Percentiles rank a stretch among this genome's conserved stretches.
Evolutionary conservation across 2,113 vertebrate genomes (phyloP).

Genomic region (Psilopsiagon aymara): DNA sequence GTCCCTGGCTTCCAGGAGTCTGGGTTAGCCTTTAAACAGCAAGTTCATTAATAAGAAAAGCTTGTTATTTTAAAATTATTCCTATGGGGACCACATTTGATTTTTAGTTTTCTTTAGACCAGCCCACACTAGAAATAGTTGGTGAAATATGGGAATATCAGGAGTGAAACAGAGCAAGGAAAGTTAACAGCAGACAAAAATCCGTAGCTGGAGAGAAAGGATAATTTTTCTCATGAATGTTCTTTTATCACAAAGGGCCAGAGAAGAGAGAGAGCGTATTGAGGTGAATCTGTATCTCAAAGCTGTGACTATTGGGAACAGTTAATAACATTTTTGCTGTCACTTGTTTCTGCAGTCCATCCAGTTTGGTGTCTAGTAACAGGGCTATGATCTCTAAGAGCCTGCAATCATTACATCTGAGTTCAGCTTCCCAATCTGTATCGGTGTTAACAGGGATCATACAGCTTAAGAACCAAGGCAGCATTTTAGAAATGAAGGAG

Average conservation of each 20-base stretch:
- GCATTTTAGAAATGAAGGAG: conserved; percentile 41
- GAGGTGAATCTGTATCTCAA: neutral
- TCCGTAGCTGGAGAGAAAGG: neutral
- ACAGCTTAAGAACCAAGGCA: conserved; percentile 29
- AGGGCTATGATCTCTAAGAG: conserved; percentile 3
- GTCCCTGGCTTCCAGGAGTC: neutral
- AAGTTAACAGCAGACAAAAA: neutral
- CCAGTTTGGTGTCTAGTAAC: conserved; percentile 4
- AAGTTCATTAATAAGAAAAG: neutral
- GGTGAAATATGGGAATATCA: neutral
- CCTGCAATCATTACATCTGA: conserved; percentile 31
- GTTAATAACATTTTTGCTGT: conserved; percentile 31
- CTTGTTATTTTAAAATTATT: neutral
- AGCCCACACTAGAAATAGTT: neutral
- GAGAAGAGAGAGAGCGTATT: neutral
- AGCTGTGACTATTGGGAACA: neutral
- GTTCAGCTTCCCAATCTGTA: conserved; percentile 53
- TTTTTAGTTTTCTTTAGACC: neutral
- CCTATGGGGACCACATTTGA: neutral
- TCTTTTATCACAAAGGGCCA: neutral
- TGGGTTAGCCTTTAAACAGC: neutral
- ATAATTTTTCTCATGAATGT: neutral
- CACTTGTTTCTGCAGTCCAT: conserved; percentile 13
- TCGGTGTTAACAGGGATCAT: conserved; percentile 56
- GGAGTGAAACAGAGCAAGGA: neutral